Conservation (phyloP, 2,888 invertebrate genomes). For the Rhaphigaster nebulosa region DNA sequence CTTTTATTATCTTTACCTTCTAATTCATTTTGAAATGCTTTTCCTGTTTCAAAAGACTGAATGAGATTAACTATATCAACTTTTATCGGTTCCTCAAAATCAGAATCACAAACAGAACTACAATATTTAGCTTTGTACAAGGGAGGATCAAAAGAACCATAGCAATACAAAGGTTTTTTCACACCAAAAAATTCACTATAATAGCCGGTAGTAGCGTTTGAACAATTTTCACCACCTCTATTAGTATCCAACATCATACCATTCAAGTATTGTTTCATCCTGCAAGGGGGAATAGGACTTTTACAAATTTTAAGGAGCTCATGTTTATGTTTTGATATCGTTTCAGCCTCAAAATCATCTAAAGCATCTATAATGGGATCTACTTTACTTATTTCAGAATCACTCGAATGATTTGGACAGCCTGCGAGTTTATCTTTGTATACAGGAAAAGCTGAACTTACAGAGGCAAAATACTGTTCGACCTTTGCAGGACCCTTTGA, state of each 20-base stretch:
- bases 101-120: neutral
- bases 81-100: conserved; percentile 40
- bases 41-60: conserved; percentile 51
- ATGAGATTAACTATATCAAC: conserved; percentile 54
- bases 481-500: neutral
- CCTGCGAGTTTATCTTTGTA: neutral
- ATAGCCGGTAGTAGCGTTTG: conserved; percentile 1
- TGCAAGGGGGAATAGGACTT: neutral
- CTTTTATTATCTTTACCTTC: neutral
- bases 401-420: neutral
- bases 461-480: conserved; percentile 4
- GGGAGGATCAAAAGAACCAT: neutral
- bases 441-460: neutral
- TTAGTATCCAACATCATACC: conserved; percentile 19
- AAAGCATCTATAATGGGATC: conserved; percentile 47
- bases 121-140: conserved; percentile 53
- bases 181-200: conserved; percentile 53
- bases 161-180: conserved; percentile 52
- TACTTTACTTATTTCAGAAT: conserved; percentile 27
- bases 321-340: conserved; percentile 35
- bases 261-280: conserved; percentile 53
- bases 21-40: conserved; percentile 23
- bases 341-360: conserved; percentile 53
- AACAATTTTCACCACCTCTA: conserved; percentile 5
- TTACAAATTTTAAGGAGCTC: conserved; percentile 51